Base-by-base conservation (phyloP, 2,888 invertebrate species). In the Cordilura impudica region DNA sequence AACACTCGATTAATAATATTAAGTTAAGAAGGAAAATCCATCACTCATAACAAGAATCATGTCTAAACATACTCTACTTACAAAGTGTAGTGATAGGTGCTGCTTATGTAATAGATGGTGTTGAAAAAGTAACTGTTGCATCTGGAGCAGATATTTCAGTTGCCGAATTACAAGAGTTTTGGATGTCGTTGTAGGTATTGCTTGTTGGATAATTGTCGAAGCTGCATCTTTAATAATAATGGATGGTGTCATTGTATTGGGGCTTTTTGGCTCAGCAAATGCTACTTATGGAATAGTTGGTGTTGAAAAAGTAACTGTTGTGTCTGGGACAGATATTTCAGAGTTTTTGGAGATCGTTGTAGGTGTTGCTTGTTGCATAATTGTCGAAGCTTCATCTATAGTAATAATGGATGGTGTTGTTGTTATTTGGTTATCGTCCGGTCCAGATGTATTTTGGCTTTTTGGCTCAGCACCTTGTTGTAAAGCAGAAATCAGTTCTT, bases 91-190 rank as follows among this genome's bases (percentile, higher is more conserved):
- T 12, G 4, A 39, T n/a, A 39, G 35, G 4, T 12, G 35, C 10
- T 4, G 35, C 12, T 4, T 6, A 12, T 39, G 12, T 12, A 39
- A n/a, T n/a, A 26, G 75, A 53, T 21, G 81, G 58, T 45, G 54
- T 67, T 16, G 45, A 35, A 31, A 74, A 75, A n/a, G 69, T 54
- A 12, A 73, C 63, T 21, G 74, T 72, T 18, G 78, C 75, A 65
- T 81, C 81, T 39, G 26, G 4, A 26, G 6, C 26, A 26, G 26
- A 26, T 3, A 26, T 26, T 3, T 26, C 26, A 26, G 35, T n/a
- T n/a, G n/a, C n/a, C n/a, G n/a, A n/a, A n/a, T n/a, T n/a, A n/a
- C n/a, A n/a, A n/a, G 35, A n/a, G 12, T n/a, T 12, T 12, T 39
- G 14, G 35, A n/a, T 10, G 35, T 4, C 2, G n/a, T n/a, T 39